phyloP scores from a whole-genome alignment of 64 coral and sea anemone genomes.

The Pocillopora damicornis region DNA sequence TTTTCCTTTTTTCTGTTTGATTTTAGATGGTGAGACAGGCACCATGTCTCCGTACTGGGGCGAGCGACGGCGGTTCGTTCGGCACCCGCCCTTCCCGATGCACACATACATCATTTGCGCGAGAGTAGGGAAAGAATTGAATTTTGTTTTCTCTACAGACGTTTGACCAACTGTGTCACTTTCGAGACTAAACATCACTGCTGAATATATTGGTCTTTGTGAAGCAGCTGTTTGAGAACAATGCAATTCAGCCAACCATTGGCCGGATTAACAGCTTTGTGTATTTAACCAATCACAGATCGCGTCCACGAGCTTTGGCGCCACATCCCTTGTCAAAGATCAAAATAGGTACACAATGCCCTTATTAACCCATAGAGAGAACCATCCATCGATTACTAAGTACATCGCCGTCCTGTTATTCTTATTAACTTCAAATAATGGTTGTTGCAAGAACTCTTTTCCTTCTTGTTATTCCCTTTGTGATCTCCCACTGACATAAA shows the following conservation, averaged over 20 bases:
- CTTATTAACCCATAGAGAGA: not conserved
- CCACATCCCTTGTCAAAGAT: not conserved
- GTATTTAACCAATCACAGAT: constrained; percentile 14
- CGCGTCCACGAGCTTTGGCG: not conserved
- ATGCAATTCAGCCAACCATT: not conserved
- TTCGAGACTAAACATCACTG: constrained; percentile 32
- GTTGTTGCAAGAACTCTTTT: not conserved
- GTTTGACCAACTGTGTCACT: constrained; percentile 27
- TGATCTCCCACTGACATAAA: not conserved
- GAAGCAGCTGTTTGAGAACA: constrained; percentile 33
- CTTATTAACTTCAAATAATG: not conserved
- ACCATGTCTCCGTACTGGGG: constrained; percentile 88
- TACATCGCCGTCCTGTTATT: not conserved
- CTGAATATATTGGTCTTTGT: constrained; percentile 25
- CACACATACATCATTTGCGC: constrained; percentile 80
- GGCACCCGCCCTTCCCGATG: constrained; percentile 71
- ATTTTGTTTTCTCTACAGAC: constrained; percentile 39
- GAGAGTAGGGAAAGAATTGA: not conserved
- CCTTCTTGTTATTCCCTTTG: constrained; percentile 14
- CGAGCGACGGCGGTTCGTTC: constrained; percentile 51
- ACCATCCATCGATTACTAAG: not conserved
- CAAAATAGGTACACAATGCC: constrained; percentile 1
- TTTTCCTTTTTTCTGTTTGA: constrained; percentile 56
- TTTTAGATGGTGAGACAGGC: constrained; percentile 89
- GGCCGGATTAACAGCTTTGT: not conserved